Conservation (phyloP, 2,888 invertebrate species). For the Cryptus viduatorius region DNA sequence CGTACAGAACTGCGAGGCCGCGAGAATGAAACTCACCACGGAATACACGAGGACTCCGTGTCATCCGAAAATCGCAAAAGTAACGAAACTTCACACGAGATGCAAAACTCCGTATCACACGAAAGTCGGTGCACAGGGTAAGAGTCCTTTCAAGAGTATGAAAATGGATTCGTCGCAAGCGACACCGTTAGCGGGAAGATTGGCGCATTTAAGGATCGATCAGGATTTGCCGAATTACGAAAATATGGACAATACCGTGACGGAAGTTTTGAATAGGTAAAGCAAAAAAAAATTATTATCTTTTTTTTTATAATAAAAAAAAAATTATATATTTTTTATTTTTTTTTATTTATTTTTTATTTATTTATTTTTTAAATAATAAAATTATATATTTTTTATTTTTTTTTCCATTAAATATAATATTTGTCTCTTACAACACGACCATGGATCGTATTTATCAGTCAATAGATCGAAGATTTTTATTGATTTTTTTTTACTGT, state of each 20-base stretch:
- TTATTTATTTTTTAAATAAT: not conserved
- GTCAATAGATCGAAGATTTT: not conserved
- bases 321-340: not conserved
- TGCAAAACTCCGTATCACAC: conserved; percentile 81
- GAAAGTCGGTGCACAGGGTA: conserved; percentile 67
- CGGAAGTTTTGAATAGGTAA: conserved; percentile 80
- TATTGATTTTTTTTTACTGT: not conserved
- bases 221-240: conserved; percentile 80
- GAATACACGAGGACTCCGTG: conserved; percentile 72
- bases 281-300: not conserved
- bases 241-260: conserved; percentile 81
- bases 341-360: not conserved
- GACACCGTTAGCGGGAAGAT: conserved; percentile 80
- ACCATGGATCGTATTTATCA: not conserved
- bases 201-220: conserved; percentile 79
- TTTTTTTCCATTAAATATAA: not conserved
- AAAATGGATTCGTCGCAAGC: conserved; percentile 69
- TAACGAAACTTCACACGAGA: conserved; percentile 80
- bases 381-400: not conserved
- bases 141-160: conserved; percentile 73
- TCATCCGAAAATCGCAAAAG: conserved; percentile 80
- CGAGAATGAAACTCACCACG: conserved; percentile 65
- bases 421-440: not conserved
- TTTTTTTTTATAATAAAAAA: not conserved
- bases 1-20: conserved; percentile 71